Percentiles rank a stretch among this genome's conserved stretches.
Conservation (phyloP, 2,113 vertebrate species). For the Dromaius novaehollandiae region DNA sequence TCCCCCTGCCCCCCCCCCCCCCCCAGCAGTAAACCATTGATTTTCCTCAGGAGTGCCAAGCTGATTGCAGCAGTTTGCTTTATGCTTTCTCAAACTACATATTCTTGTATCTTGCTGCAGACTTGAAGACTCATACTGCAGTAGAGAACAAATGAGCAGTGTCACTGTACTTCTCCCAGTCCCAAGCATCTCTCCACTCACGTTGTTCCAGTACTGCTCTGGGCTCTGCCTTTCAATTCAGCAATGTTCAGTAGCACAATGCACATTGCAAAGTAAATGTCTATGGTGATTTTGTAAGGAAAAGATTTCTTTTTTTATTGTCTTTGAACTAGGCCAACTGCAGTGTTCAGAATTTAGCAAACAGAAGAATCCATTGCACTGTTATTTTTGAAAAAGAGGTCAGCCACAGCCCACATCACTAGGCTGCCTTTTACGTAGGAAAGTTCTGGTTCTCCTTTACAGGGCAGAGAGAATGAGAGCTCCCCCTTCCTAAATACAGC, state of each 20-base stretch:
- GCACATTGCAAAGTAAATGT: background rate
- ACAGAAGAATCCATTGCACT: background rate
- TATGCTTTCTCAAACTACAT: background rate
- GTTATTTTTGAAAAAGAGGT: background rate
- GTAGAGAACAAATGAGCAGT: background rate
- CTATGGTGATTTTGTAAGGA: background rate
- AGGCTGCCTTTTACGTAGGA: background rate
- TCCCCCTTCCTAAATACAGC: background rate
- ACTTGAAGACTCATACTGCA: background rate
- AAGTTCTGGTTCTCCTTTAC: background rate
- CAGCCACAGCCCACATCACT: background rate
- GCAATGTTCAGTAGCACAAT: fast-evolving
- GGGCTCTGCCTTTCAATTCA: background rate
- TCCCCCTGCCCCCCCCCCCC: too few relatives aligned
- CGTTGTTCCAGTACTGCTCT: background rate
- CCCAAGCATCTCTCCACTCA: background rate
- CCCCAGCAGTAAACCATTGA: fast-evolving
- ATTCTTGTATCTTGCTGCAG: background rate
- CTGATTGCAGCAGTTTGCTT: background rate
- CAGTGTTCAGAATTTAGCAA: background rate
- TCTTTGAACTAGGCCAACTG: background rate
- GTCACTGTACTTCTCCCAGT: background rate
- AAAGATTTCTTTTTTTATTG: background rate
- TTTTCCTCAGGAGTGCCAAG: background rate
- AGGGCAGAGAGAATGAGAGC: background rate